Evolutionary conservation across 2,888 invertebrate genomes (phyloP), one percentile per base, ranked within the genome.

Genomic region (Folsomia candida): DNA sequence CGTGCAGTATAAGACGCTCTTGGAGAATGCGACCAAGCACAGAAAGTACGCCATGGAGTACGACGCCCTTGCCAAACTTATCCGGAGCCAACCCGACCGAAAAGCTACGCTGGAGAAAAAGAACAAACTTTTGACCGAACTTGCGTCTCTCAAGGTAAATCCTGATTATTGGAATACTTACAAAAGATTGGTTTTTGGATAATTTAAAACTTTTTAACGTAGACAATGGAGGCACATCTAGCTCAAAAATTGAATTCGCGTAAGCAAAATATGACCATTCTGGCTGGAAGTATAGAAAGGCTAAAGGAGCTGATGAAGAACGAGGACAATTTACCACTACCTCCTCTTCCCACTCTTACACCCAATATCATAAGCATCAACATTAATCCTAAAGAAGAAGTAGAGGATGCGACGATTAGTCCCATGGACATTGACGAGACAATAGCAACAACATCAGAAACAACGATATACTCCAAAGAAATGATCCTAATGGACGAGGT

Each of bases 21-120:
- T 79, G 11, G 76, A 76, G n/a, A 70, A 78, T 11, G 79, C 78
- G 1, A 76, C 76, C 3, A 77, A 78, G 25, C 76, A 74, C 63
- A 63, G 96, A 18, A 93, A 93, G 82, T 94, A 97, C 82, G 88
- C 93, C 81, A 90, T 92, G 85, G 95, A 96, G 82, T 97, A 97
- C 84, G 95, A 97, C 85, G 90, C 94, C 14, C 82, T 97, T 54
- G 96, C 96, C 0, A 93, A 93, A 83, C 89, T 94, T 0, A 96
- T 97, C 74, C 91, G 90, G 78, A 89, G 91, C 80, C 94, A 96
- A 82, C 95, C 96, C 0, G 94, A 94, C 81, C 87, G 96, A 78
- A 90, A 90, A 81, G 90, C 91, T 76, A 93, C 91, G 0, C 84
- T 87, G 70, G 86, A 88, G 76, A 87, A 88, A 75, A 85, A 94